Evolutionary conservation across 2,113 vertebrate species (phyloP), one percentile per base, ranked within the genome.

Genomic region (Sylvilagus bachmani): DNA sequence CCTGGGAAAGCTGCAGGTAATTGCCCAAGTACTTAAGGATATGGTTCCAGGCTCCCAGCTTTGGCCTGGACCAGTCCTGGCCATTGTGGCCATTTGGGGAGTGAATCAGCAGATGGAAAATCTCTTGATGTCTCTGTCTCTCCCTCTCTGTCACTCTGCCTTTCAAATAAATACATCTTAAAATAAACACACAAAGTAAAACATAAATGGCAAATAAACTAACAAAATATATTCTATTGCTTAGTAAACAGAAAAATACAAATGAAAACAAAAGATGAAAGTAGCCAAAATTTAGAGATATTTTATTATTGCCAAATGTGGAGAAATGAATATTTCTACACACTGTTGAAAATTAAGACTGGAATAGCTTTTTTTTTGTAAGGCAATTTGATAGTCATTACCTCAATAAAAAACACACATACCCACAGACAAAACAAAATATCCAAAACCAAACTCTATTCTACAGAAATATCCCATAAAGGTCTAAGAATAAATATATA

Each of bases 171-270:
- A 87, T 10, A 90, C 61, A 58, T 80, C 44, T 44, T 44, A 44
- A 44, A 44, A 44, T 44, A 44, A 31, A 77, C 36, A 86, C 16
- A 87, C 4, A 55, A 83, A 77, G 80, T 49, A 83, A 89, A 91
- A 94, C 44, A 84, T 67, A 73, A 81, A 71, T 2, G 7, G 69
- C 19, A 66, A 71, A 64, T 36, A 92, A 67, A 91, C n/a, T 58
- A 92, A 87, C 70, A 74, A 79, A 86, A 86, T 36, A 73, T n/a
- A 86, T n/a, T 78, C 11, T 5, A 75, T 69, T 79, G 90, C 73
- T 64, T 70, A 81, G 21, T 81, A 85, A 89, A 61, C 27, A 86
- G 7, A 66, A 86, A 62, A 71, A 58, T 58, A 2, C 29, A 71
- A 86, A 86, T 66, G 64, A 87, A 87, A 92, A 62, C 31, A 74